Evolutionary conservation across 1,140 invertebrate genomes (phyloP).

Genomic region (Camponotus vicinus): DNA sequence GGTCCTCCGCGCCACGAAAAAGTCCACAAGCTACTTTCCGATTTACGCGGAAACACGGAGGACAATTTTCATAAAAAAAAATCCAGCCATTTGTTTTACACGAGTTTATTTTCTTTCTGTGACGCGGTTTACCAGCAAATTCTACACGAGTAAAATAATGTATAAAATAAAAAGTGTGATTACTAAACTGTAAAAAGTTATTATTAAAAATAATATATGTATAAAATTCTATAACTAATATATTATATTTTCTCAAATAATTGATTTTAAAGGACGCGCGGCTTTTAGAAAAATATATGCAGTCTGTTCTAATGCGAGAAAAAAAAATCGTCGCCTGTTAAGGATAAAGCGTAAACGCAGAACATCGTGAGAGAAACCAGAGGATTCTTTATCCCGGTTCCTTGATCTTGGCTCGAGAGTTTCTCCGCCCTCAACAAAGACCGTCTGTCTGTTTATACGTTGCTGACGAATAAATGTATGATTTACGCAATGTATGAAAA

Average conservation of each 20-base stretch:
- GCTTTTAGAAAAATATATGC: not conserved
- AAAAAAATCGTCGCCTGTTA: not conserved
- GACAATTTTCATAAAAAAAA: conserved; percentile 54
- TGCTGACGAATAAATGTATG: conserved; percentile 46
- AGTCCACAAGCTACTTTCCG: conserved; percentile 53
- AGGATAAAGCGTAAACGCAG: conserved; percentile 18
- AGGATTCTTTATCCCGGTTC: conserved; percentile 42
- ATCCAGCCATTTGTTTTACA: conserved; percentile 33
- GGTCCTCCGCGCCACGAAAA: conserved; percentile 33
- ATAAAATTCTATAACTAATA: not conserved
- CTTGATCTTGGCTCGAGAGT: conserved; percentile 40
- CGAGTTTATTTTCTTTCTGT: not conserved
- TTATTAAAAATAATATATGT: not conserved
- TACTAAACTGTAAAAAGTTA: not conserved
- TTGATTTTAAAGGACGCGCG: not conserved
- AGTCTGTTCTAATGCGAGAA: not conserved
- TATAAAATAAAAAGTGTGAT: conserved; percentile 9
- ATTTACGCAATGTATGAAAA: conserved; percentile 46
- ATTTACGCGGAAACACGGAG: conserved; percentile 52
- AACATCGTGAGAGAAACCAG: conserved; percentile 3
- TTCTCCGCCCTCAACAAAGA: conserved; percentile 24
- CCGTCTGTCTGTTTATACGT: conserved; percentile 22
- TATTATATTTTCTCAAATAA: not conserved
- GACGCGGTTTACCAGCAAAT: not conserved
- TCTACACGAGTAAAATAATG: not conserved